Base-by-base conservation (phyloP, 2,797 vertebrate genomes). In the Spheniscus humboldti region DNA sequence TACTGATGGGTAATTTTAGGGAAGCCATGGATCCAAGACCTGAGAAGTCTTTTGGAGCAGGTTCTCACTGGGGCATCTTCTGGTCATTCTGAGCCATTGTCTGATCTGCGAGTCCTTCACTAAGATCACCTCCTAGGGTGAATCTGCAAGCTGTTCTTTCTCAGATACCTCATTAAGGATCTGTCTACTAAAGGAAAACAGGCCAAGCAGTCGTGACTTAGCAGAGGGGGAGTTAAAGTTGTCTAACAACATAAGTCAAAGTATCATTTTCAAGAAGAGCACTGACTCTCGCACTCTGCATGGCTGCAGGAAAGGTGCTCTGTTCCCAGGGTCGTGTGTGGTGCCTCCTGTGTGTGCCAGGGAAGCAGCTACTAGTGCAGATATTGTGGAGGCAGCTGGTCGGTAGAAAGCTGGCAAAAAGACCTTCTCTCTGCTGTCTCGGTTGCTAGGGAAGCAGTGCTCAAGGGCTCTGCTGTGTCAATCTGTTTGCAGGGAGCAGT, bases 231-330 rank as follows among this genome's bases (percentile, higher is more conserved):
- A 31, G 48, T 63, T 80, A 28, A 74, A 48, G 11, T 47, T 63
- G 39, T 48, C 27, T 1, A 4, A 30, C 18, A 39, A 10, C 6
- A 0, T 41, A 20, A n/a, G 13, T 62, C 33, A 18, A 50, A 79
- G 35, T 57, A 9, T 25, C 2, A 12, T 69, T 94, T 92, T 59
- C 22, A 25, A 43, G 66, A 47, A 13, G 50, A 41, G 25, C 25
- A 17, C 24, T 33, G 27, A 14, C 18, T 25, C 31, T 67, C 0
- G 1, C 18, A 6, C 53, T 56, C 35, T 31, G 7, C 9, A 0
- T 16, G 50, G 31, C 56, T 50, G 35, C 56, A n/a, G 75, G 15
- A 57, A 71, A 75, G n/a, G n/a, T 23, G 13, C 41, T 60, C 9
- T n/a, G 11, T 25, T 71, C n/a, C 37, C 52, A 35, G 50, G 47